Percentiles rank a stretch among this genome's conserved stretches.
phyloP scores from a whole-genome alignment of 2,888 invertebrate species.

The Dolichopus griseipennis region DNA sequence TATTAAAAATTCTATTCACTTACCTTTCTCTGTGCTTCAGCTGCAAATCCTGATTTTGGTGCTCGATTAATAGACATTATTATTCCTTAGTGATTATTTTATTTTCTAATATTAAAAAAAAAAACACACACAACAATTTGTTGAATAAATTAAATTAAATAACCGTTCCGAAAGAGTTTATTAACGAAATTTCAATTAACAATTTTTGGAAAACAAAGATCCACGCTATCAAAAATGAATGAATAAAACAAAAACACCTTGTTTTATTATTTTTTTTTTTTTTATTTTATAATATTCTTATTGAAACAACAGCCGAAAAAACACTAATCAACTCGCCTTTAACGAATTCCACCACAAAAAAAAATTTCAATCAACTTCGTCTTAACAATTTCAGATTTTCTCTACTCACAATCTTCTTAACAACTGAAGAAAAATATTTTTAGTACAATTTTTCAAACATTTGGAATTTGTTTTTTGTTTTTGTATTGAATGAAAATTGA shows the following conservation, averaged over 20 bases:
- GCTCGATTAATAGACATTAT: conserved; percentile 45
- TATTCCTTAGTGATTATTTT: conserved; percentile 14
- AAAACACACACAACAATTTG: no score
- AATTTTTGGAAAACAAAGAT: not conserved
- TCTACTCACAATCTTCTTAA: not conserved
- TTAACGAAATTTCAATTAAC: no score
- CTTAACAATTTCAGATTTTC: not conserved
- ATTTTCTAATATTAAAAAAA: no score
- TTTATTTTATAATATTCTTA: no score
- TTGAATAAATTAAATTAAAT: no score
- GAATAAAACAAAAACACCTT: not conserved
- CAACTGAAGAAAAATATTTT: no score
- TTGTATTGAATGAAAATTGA: no score
- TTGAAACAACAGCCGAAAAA: no score
- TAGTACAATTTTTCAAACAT: no score
- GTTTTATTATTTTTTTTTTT: not conserved
- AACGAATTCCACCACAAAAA: not conserved
- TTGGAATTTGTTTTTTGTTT: no score
- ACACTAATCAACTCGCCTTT: not conserved
- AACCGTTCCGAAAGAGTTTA: no score
- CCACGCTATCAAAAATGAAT: not conserved
- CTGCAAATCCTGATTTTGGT: conserved; percentile 71
- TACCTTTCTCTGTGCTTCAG: conserved; percentile 92
- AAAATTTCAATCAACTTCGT: not conserved
- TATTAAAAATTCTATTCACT: conserved; percentile 32